A percentile compares a stretch with the other conserved stretches of the same genome.
Evolutionary conservation across 2,797 vertebrate species (phyloP).

Genomic region (Balearica regulorum): DNA sequence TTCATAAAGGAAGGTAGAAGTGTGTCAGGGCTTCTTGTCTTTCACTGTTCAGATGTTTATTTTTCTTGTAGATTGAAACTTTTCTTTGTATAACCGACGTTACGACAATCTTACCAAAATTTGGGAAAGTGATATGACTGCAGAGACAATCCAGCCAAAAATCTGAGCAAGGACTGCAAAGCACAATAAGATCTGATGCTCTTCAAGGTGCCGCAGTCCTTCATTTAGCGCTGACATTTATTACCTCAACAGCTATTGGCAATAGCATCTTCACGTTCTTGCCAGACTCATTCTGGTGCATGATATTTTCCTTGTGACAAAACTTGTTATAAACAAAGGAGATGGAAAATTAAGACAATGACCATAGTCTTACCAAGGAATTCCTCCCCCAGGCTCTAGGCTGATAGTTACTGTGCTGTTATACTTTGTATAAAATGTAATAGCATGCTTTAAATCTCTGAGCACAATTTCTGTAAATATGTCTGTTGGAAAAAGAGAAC

Average conservation of each 20-base stretch:
- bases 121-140: not conserved
- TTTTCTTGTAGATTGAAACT: not conserved
- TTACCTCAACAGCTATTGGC: not conserved
- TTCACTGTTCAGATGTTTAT: not conserved
- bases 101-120: not conserved
- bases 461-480: not conserved
- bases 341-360: not conserved
- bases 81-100: not conserved
- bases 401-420: not conserved
- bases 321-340: not conserved
- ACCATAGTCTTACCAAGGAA: not conserved
- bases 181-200: not conserved
- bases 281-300: not conserved
- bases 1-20: not conserved
- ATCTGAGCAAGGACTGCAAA: not conserved
- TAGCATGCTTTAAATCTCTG: not conserved
- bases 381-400: not conserved
- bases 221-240: constrained; percentile 10
- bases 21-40: not conserved
- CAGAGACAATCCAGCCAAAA: not conserved
- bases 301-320: not conserved
- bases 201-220: not conserved
- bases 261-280: not conserved
- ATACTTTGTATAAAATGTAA: not conserved
- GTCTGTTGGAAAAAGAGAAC: not conserved